phyloP scores from a whole-genome alignment of 2,888 invertebrate genomes.

The Melipona bicolor region DNA sequence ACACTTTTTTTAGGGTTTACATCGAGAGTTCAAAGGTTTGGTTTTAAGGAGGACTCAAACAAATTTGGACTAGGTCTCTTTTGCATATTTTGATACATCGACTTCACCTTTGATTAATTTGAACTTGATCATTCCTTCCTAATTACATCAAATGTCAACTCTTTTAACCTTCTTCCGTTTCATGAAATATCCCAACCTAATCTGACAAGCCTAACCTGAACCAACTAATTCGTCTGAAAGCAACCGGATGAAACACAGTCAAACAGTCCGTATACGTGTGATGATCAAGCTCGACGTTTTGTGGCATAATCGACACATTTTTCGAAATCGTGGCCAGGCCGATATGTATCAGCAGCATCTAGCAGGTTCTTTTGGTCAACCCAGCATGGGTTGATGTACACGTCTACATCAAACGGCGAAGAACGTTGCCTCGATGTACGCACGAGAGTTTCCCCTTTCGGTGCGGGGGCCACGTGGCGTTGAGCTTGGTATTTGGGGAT shows the following conservation, averaged over 20 bases:
- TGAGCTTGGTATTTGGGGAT: conserved; percentile 45
- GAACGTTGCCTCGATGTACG: conserved; percentile 12
- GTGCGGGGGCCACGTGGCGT: conserved; percentile 47
- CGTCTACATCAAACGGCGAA: background rate
- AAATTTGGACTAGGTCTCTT: too few species aligned
- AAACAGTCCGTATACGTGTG: background rate
- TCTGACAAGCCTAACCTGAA: background rate
- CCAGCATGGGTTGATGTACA: background rate
- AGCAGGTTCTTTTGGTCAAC: background rate
- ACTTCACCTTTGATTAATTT: too few species aligned
- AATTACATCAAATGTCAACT: background rate
- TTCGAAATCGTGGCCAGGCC: background rate
- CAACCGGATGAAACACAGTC: background rate
- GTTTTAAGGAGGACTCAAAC: background rate
- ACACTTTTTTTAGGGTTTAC: background rate
- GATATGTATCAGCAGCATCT: background rate
- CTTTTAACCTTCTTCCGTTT: background rate
- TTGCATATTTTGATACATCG: too few species aligned
- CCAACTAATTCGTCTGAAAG: background rate
- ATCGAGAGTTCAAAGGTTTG: background rate
- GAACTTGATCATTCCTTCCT: background rate
- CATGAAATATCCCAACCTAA: background rate
- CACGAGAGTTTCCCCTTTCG: conserved; percentile 45
- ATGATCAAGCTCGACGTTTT: background rate
- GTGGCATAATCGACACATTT: background rate